These are phyloP conservation scores for Antennarius maculatus DNA, from an alignment of 2,797 vertebrate species.

Conservation along the genomic window DNA sequence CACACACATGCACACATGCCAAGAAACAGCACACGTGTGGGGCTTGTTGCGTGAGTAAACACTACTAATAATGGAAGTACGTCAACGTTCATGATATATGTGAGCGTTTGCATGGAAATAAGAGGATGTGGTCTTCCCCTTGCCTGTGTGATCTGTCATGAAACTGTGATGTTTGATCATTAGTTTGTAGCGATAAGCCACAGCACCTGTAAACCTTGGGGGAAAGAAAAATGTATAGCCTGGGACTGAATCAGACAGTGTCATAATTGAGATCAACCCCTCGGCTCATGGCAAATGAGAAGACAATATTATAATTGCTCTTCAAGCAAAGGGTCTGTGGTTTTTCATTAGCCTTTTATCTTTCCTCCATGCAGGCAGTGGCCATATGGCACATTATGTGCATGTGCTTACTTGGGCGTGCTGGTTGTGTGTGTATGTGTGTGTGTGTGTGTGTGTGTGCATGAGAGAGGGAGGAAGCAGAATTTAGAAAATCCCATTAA, in stretches of 20 bases:
- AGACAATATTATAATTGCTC: constrained; percentile 67
- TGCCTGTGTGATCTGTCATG: constrained; percentile 34
- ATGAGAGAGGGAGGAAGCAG: constrained; percentile 34
- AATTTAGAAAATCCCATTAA: constrained; percentile 73
- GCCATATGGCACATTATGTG: not conserved
- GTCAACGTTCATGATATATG: constrained; percentile 14
- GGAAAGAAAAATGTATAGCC: constrained; percentile 42
- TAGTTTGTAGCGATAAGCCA: constrained; percentile 31
- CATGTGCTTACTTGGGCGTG: too few species aligned
- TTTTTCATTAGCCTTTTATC: constrained; percentile 64
- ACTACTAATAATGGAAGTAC: constrained; percentile 30
- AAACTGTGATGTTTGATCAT: constrained; percentile 38
- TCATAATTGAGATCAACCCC: constrained; percentile 66
- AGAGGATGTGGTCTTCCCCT: not conserved
- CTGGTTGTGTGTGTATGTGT: too few species aligned
- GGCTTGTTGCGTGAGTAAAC: constrained; percentile 37
- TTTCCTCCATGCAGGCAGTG: constrained; percentile 35
- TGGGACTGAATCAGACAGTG: constrained; percentile 30
- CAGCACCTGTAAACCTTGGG: constrained; percentile 53
- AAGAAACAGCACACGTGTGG: constrained; percentile 18
- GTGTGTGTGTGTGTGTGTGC: not conserved
- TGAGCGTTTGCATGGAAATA: constrained; percentile 7
- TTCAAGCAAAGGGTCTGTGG: constrained; percentile 50
- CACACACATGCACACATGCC: constrained; percentile 25
- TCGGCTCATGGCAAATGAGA: constrained; percentile 61